Base-by-base conservation (phyloP, 1,140 invertebrate species). In the Neotoxoptera formosana region DNA sequence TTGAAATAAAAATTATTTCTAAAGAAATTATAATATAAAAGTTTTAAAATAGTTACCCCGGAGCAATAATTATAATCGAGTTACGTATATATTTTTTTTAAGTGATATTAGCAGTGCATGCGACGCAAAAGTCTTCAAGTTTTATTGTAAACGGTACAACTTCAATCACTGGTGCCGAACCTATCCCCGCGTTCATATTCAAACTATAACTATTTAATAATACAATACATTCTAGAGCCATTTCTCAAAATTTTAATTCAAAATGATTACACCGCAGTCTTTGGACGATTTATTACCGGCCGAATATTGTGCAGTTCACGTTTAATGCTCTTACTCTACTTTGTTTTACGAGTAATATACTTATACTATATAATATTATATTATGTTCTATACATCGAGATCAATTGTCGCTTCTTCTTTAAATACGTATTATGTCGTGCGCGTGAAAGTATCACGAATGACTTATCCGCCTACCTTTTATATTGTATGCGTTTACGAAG, bases 361-460 rank as follows among this genome's bases (percentile, higher is more conserved):
- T 17, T 34, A 81, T 83, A 83, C 4, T 34, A 81, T 83, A 83
- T 83, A 17, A 83, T 83, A 17, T 83, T 83, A 34, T 36, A 36
- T n/a, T n/a, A 21, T 83, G 60, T 76, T 76, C 60, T 76, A 76
- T 84, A 25, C 3, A 41, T 84, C 36, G 36, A 84, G 36, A 41
- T 84, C 21, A 84, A 41, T 84, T 25, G 23, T 84, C 21, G 23
- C 83, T 41, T 84, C 34, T 84, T 84, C 36, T 84, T 83, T 83
- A 83, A 83, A 84, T 84, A 76, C 30, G 17, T 76, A 76, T n/a
- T 17, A 76, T 76, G 60, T 76, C 60, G 60, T 76, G 83, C 36
- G 36, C 23, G 83, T 45, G 36, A 84, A 84, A 84, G 84, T 47
- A 87, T 87, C 45, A 87, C 84, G 45, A 87, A 87, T n/a, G 25